Conservation (phyloP, 2,113 vertebrate genomes). For the Spea multiplicata region DNA sequence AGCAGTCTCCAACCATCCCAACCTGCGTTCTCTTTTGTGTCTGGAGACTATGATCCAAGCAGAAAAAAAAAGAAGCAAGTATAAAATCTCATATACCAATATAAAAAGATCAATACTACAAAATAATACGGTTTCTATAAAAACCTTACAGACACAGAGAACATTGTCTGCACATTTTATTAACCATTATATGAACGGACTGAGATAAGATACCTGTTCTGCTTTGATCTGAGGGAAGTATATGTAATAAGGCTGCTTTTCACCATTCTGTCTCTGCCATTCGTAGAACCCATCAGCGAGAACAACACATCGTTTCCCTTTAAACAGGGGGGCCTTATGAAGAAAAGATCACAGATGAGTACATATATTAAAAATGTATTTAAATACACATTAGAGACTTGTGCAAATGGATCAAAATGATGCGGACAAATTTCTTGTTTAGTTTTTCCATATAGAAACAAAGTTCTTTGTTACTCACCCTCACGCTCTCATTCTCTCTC, state of each 20-base stretch:
- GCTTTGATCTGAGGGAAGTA: conserved; percentile 80
- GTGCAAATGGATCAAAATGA: no score
- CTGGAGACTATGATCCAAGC: conserved; percentile 11
- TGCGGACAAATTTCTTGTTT: no score
- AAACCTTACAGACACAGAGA: no score
- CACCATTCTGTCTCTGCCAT: conserved; percentile 74
- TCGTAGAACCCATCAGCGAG: conserved; percentile 95
- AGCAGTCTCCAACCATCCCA: conserved; percentile 82
- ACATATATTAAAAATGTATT: not conserved
- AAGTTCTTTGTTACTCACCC: no score
- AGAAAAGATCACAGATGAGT: conserved; percentile 3
- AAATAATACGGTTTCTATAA: not conserved
- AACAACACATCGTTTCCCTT: conserved; percentile 89
- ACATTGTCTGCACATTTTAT: no score
- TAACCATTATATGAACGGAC: no score
- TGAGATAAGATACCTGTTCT: conserved; percentile 50
- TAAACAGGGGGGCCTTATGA: conserved; percentile 77
- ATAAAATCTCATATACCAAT: not conserved
- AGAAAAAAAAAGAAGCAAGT: not conserved
- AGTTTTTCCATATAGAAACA: no score
- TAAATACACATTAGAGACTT: not conserved
- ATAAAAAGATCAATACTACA: not conserved
- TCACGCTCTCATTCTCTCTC: no score
- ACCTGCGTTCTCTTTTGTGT: conserved; percentile 35
- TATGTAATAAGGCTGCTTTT: conserved; percentile 91